A percentile compares a stretch with the other conserved stretches of the same genome.
Evolutionary conservation across 2,888 invertebrate species (phyloP).

Genomic region (Eupithecia exiguata): DNA sequence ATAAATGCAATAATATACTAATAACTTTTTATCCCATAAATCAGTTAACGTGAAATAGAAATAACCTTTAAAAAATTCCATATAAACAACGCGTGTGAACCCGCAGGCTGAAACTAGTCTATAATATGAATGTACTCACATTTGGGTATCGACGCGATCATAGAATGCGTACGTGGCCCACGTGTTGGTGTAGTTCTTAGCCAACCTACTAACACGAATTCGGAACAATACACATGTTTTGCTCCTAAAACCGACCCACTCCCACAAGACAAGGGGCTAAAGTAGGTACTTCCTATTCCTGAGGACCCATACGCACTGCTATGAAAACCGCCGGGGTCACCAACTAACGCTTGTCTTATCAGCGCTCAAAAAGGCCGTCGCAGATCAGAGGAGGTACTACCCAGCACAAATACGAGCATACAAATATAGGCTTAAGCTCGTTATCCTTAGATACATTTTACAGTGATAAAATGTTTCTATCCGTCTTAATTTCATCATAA

Average conservation of each 20-base stretch:
- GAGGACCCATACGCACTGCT: background rate
- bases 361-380: too few relatives aligned
- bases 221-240: constrained; percentile 11
- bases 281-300: background rate
- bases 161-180: background rate
- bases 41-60: too few relatives aligned
- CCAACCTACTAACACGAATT: background rate
- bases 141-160: background rate
- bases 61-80: too few relatives aligned
- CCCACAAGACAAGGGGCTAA: constrained; percentile 5
- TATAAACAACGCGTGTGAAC: too few relatives aligned
- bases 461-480: too few relatives aligned
- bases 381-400: too few relatives aligned
- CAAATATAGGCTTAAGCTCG: too few relatives aligned
- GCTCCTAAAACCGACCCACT: background rate
- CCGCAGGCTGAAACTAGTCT: background rate
- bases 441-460: too few relatives aligned
- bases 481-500: too few relatives aligned
- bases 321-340: background rate
- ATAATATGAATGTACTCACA: background rate
- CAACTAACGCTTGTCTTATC: background rate
- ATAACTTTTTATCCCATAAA: too few relatives aligned
- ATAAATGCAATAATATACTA: too few relatives aligned
- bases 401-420: too few relatives aligned
- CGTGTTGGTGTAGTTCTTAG: background rate